A percentile compares a stretch with the other conserved stretches of the same genome.
Evolutionary conservation across 92 coral and sea anemone species (phyloP).

Genomic region (Montipora capitata): DNA sequence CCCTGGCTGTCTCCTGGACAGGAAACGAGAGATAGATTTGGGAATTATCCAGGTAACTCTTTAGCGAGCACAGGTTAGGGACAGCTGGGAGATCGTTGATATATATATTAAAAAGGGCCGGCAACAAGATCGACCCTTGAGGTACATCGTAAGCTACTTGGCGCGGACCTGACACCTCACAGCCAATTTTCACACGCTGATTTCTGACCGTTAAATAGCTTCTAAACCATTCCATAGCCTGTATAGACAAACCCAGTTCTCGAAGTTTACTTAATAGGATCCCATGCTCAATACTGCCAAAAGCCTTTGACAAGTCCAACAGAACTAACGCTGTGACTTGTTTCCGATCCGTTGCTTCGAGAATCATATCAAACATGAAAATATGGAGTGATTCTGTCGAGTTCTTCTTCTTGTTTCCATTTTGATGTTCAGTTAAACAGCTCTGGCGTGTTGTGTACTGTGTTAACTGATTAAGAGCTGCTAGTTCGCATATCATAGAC

Average conservation of each 20-base stretch:
- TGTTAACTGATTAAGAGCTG: neutral
- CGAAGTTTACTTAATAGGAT: slow-evolving; percentile 7
- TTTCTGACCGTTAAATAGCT: too few relatives aligned
- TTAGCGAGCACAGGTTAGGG: slow-evolving; percentile 13
- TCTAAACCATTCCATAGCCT: neutral
- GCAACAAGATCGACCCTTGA: slow-evolving; percentile 30
- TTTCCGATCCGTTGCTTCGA: too few relatives aligned
- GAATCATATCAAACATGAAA: slow-evolving; percentile 23
- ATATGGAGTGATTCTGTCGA: slow-evolving; percentile 63
- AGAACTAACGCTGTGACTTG: too few relatives aligned
- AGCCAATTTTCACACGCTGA: too few relatives aligned
- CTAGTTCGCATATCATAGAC: slow-evolving; percentile 14
- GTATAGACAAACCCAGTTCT: slow-evolving; percentile 12
- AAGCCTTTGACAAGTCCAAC: neutral
- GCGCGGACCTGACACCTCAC: too few relatives aligned
- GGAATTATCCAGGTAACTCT: slow-evolving; percentile 20
- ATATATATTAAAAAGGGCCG: slow-evolving; percentile 8
- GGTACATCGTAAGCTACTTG: neutral
- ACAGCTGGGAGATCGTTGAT: slow-evolving; percentile 11
- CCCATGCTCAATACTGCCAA: slow-evolving; percentile 56
- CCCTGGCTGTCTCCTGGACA: too few relatives aligned
- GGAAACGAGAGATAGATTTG: neutral
- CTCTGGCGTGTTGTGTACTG: neutral
- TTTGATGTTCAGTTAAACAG: too few relatives aligned
- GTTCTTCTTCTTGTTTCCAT: slow-evolving; percentile 5